phyloP scores from a whole-genome alignment of 2,113 vertebrate species.

The Eclectus roratus region DNA sequence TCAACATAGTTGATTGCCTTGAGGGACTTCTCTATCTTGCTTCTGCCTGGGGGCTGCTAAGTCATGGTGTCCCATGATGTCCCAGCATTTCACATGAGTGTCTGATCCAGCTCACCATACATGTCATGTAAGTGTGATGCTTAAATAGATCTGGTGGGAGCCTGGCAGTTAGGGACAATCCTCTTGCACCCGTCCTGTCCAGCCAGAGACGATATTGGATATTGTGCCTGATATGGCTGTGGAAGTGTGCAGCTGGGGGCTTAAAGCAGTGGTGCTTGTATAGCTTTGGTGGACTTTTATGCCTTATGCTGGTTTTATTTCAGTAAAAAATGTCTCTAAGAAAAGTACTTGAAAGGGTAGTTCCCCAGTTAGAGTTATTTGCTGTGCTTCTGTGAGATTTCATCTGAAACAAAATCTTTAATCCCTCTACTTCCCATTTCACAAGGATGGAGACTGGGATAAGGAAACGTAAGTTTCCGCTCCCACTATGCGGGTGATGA shows the following conservation, averaged over 20 bases:
- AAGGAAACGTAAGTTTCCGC: background rate
- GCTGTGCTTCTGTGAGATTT: background rate
- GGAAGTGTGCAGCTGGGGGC: background rate
- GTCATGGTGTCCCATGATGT: background rate
- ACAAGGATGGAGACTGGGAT: background rate
- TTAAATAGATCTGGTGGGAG: background rate
- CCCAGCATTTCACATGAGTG: background rate
- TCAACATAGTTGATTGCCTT: background rate
- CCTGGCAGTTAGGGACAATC: background rate
- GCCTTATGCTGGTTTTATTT: background rate
- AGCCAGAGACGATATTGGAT: background rate
- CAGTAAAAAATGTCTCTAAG: background rate
- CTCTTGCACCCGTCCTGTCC: background rate
- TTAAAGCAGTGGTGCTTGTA: background rate
- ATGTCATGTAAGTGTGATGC: background rate
- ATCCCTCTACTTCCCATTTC: conserved; percentile 1
- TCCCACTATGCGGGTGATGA: background rate
- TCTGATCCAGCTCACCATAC: background rate
- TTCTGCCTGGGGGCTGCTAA: background rate
- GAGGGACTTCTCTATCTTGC: background rate
- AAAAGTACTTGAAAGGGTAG: background rate
- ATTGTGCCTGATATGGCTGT: background rate
- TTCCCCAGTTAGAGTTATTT: background rate
- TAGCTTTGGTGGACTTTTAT: background rate
- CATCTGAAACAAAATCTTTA: conserved; percentile 22